Base-by-base conservation (phyloP, 2,888 invertebrate species). In the Hydropsyche betteni region DNA sequence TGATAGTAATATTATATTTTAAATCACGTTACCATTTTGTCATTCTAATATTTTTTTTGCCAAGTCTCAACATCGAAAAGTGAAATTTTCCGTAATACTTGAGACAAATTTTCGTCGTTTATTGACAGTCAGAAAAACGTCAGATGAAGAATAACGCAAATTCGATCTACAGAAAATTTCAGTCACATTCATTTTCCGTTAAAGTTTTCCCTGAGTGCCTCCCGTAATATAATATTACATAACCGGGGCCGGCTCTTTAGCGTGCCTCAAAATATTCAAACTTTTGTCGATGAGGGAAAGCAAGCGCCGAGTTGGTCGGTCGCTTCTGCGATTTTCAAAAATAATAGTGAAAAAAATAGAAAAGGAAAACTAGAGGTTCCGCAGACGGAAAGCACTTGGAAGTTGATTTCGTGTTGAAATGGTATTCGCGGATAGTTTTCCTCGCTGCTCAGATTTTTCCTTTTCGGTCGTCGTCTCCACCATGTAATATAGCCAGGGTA, bases 371-470 rank as follows among this genome's bases (percentile, higher is more conserved):
- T 6, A 44, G 33, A 68, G 68, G 8, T 34, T 68, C n/a, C 4
- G 68, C 36, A 68, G 68, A 68, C 68, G 68, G 36, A n/a, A 68
- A 68, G 44, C 68, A 68, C 68, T 68, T 68, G 68, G 68, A 68
- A 68, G 68, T 68, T 68, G 68, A 68, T 68, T 68, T 68, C n/a
- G 68, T 68, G 68, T 68, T 68, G 68, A 68, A 68, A 68, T 44
- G 68, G 68, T 14, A 68, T 68, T 68, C 68, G 68, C 68, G 68
- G 14, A 68, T 68, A 68, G 68, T 68, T 68, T 68, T 33, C 68
- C n/a, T 55, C 68, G 4, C 36, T 34, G 4, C 12, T 68, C 44
- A 8, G 6, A 44, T 44, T 34, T 34, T 68, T 68, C 38, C 68
- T 68, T 68, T 44, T 36, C 36, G 36, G n/a, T 36, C 7, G 4